Conservation (phyloP, 2,797 vertebrate genomes). For the Urosaurus nigricauda region DNA sequence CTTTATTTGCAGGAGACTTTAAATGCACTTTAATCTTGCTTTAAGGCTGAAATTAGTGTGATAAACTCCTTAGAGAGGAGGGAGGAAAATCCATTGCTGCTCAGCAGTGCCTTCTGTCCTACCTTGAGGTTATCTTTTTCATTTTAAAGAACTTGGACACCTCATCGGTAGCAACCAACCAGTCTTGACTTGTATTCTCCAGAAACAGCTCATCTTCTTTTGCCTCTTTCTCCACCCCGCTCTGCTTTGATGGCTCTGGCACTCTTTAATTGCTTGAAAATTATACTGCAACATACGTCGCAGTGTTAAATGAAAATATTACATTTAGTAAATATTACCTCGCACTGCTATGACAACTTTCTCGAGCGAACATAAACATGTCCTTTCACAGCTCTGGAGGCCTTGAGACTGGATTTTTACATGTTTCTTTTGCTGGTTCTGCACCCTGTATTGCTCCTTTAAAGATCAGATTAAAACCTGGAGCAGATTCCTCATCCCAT, state of each 20-base stretch:
- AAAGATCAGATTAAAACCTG: no score
- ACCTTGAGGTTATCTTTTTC: no score
- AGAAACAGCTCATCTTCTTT: not conserved
- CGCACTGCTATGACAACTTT: conserved; percentile 33
- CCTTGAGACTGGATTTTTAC: not conserved
- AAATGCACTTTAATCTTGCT: no score
- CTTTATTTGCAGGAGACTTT: no score
- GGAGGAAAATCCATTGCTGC: no score
- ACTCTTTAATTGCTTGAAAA: conserved; percentile 1
- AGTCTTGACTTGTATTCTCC: not conserved
- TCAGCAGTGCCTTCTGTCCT: not conserved
- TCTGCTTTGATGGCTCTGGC: not conserved
- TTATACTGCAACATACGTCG: conserved; percentile 27
- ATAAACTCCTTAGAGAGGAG: not conserved
- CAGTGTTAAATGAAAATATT: conserved; percentile 65
- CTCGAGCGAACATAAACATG: not conserved
- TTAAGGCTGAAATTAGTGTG: no score
- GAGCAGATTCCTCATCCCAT: no score
- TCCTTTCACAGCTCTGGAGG: not conserved
- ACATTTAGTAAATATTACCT: conserved; percentile 72
- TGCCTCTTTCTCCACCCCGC: no score
- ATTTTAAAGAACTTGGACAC: not conserved
- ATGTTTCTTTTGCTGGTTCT: not conserved
- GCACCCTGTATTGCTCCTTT: no score
- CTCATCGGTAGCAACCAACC: no score